Evolutionary conservation across 2,113 vertebrate species (phyloP).

Genomic region (Chaetodon auriga): DNA sequence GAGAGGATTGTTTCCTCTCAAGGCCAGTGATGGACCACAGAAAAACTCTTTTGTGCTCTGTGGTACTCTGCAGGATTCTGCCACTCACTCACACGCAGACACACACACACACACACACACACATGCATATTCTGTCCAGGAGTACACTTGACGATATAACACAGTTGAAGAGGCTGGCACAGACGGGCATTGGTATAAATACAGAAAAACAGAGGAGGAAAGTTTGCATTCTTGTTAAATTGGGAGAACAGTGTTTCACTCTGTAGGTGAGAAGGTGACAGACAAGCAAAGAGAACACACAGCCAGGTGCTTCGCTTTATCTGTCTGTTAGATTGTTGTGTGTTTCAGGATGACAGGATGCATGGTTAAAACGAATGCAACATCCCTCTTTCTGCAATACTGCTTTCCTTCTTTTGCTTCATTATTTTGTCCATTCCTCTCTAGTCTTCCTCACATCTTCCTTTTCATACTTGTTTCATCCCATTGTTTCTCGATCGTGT

Average conservation of each 20-base stretch:
- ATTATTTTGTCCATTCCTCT: not conserved
- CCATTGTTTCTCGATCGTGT: not conserved
- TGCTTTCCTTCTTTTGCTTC: not conserved
- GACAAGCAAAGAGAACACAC: not conserved
- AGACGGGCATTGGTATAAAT: not conserved
- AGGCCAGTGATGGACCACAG: constrained; percentile 36
- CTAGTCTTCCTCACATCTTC: not conserved
- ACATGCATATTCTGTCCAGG: not conserved
- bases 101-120: not conserved
- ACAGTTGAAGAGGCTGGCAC: not conserved
- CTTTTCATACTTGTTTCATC: not conserved
- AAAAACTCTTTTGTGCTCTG: constrained; percentile 12
- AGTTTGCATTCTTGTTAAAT: constrained; percentile 36
- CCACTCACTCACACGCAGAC: no score
- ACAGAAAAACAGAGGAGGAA: constrained; percentile 9
- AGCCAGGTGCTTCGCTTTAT: constrained; percentile 17
- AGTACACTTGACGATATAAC: not conserved
- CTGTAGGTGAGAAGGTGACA: constrained; percentile 25
- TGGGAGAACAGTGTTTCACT: not conserved
- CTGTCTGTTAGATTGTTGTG: not conserved
- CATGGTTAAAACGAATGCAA: constrained; percentile 21
- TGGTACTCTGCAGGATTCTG: not conserved
- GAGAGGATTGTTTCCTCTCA: constrained; percentile 3
- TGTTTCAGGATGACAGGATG: constrained; percentile 12
- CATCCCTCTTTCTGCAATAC: not conserved